Conservation (phyloP, 2,888 invertebrate genomes). For the Calliphora vomitoria region DNA sequence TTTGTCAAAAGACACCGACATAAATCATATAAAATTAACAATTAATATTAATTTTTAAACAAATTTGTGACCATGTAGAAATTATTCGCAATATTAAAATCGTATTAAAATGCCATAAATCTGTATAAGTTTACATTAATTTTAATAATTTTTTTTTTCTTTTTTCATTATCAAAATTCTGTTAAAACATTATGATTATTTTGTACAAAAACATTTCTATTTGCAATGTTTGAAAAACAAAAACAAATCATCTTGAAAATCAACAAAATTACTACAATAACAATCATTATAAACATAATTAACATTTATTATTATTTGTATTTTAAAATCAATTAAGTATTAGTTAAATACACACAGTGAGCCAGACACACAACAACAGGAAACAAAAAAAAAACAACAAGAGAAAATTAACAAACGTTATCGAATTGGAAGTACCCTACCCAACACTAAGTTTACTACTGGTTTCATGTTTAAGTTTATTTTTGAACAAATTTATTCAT, state of each 20-base stretch:
- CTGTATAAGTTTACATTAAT: too few species aligned
- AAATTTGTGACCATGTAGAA: too few species aligned
- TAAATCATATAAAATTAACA: too few species aligned
- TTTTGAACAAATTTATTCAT: too few species aligned
- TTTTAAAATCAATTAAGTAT: slow-evolving; percentile 52
- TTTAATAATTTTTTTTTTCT: too few species aligned
- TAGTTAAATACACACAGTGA: slow-evolving; percentile 20
- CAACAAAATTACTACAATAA: slow-evolving; percentile 7
- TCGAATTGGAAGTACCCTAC: too few species aligned
- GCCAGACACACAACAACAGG: not conserved
- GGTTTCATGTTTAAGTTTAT: too few species aligned
- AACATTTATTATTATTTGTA: slow-evolving; percentile 47
- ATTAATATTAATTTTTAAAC: too few species aligned
- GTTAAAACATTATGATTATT: not conserved
- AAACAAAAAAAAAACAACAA: not conserved
- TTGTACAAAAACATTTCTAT: slow-evolving; percentile 8
- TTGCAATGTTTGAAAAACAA: slow-evolving; percentile 21
- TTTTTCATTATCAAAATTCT: too few species aligned
- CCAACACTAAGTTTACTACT: not conserved
- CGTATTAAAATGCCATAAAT: too few species aligned
- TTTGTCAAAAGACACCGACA: not conserved
- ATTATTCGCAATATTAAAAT: too few species aligned
- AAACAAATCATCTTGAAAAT: slow-evolving; percentile 21
- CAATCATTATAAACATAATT: slow-evolving; percentile 49
- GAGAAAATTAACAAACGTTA: not conserved